Evolutionary conservation across 2,113 vertebrate species (phyloP).

Genomic region (Balaenoptera acutorostrata): DNA sequence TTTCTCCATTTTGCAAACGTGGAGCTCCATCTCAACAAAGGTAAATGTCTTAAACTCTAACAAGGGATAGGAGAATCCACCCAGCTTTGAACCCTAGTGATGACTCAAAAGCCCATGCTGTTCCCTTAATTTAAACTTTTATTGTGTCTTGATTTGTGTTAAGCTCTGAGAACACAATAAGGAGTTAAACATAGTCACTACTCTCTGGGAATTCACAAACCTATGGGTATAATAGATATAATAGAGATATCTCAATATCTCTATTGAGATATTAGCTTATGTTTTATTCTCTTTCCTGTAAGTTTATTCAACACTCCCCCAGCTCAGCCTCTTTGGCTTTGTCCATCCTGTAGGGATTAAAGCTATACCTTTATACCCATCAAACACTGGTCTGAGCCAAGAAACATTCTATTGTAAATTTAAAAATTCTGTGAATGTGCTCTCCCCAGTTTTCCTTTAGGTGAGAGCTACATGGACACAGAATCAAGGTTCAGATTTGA

Average conservation of each 20-base stretch:
- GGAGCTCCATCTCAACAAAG: neutral
- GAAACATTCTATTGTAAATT: neutral
- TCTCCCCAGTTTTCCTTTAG: neutral
- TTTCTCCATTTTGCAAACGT: neutral
- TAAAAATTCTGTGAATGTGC: slow-evolving; percentile 11
- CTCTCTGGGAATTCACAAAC: neutral
- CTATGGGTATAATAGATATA: neutral
- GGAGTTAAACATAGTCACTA: neutral
- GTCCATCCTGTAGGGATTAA: neutral
- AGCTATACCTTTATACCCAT: neutral
- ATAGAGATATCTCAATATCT: no score
- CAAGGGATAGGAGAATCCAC: neutral
- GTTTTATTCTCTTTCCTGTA: neutral
- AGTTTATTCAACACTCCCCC: neutral
- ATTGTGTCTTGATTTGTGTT: neutral
- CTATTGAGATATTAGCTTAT: no score
- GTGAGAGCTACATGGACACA: neutral
- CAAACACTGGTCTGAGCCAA: neutral
- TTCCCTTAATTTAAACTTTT: neutral
- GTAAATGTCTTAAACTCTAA: neutral
- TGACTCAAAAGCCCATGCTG: neutral
- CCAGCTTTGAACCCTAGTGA: neutral
- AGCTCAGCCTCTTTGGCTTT: neutral
- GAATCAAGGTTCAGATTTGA: neutral
- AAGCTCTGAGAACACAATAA: neutral